Base-by-base conservation (phyloP, 2,113 vertebrate species). In the Tonatia bakeri region DNA sequence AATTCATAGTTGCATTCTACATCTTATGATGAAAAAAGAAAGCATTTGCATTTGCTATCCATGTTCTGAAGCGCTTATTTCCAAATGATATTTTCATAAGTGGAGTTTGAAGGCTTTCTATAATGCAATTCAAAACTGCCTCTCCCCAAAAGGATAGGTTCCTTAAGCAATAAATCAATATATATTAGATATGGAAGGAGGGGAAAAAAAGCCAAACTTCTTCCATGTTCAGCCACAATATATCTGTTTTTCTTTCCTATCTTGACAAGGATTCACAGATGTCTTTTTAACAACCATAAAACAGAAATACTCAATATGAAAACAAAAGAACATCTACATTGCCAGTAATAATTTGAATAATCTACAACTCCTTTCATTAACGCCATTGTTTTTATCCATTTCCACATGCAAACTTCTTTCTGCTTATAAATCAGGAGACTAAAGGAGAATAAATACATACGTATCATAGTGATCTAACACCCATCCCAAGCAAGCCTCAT, bases 401-500 rank as follows among this genome's bases (percentile, higher is more conserved):
- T 98, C 94, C 98, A 95, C 97, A 97, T 97, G 97, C 94, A 97
- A 98, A 98, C 98, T 98, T 98, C 97, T 96, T 97, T 95, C 95
- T 98, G 96, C 97, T 98, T 98, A 98, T 98, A 98, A 98, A 98
- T 98, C 98, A 98, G 97, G 96, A 97, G 93, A 97, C 97, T 98
- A 98, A 98, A 98, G 97, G 98, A 95, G 98, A 98, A 98, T 96
- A 99, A 98, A 98, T 97, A 98, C 97, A 96, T 97, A 98, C 88
- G 95, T 98, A 98, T 98, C 98, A 90, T 96, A 97, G 98, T 98
- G 99, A 99, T 99, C 99, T 99, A 99, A 98, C 98, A 99, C 97
- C 98, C 98, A 97, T 98, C 98, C 98, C 98, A 98, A 98, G 98
- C 98, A 98, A 99, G 98, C 98, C 98, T 98, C 99, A 99, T 99